Conservation (phyloP, 2,888 invertebrate genomes). For the Rhamnusium bicolor region DNA sequence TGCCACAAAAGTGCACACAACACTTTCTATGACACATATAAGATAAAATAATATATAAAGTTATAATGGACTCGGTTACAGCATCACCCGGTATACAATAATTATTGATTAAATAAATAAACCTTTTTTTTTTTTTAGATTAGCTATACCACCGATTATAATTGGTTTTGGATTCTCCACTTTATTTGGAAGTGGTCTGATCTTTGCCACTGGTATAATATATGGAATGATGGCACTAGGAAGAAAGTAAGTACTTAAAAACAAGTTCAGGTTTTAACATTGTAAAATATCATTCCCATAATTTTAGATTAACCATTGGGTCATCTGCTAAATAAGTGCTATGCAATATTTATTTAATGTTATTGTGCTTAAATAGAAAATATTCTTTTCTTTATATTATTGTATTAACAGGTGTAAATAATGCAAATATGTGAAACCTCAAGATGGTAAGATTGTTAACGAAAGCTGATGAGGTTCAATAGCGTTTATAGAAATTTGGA, state of each 20-base stretch:
- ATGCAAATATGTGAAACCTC: neutral
- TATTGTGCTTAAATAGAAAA: neutral
- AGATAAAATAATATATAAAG: too few relatives aligned
- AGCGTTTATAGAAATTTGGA: too few relatives aligned
- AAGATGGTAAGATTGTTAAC: too few relatives aligned
- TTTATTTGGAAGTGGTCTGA: conserved; percentile 89
- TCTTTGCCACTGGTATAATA: conserved; percentile 90
- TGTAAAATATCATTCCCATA: neutral
- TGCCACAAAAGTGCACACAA: too few relatives aligned
- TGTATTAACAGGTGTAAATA: neutral
- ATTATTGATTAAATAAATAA: neutral
- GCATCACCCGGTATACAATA: neutral
- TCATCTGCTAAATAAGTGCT: neutral
- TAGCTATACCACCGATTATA: conserved; percentile 86
- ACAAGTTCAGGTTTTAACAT: conserved; percentile 31
- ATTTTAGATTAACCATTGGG: neutral
- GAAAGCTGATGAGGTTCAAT: too few relatives aligned
- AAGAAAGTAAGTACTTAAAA: conserved; percentile 90
- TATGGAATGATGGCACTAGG: conserved; percentile 97
- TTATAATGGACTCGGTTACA: too few relatives aligned
- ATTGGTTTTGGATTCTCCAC: conserved; percentile 84
- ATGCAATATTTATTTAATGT: neutral
- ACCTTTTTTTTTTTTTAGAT: conserved; percentile 72
- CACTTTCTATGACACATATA: too few relatives aligned
- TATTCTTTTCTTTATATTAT: neutral